Conservation (phyloP, 2,888 invertebrate genomes). For the Hypsopygia costalis region DNA sequence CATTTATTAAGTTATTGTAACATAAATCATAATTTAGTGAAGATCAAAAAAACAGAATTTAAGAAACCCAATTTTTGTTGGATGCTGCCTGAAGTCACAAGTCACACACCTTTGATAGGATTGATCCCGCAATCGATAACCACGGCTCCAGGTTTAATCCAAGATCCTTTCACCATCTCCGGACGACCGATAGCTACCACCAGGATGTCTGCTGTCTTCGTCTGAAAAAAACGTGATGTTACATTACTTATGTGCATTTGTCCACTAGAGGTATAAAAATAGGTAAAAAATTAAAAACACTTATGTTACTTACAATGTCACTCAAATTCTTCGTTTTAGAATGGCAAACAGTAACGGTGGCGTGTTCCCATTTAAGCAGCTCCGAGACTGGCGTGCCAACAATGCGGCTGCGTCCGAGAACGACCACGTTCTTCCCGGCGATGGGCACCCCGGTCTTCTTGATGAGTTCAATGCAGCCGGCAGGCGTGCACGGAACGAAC, state of each 20-base stretch:
- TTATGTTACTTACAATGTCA: conserved; percentile 83
- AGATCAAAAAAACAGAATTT: too few species aligned
- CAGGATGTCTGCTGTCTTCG: conserved; percentile 93
- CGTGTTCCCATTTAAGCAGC: conserved; percentile 97
- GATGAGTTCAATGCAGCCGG: conserved; percentile 96
- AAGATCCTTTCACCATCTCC: conserved; percentile 94
- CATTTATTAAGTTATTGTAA: too few species aligned
- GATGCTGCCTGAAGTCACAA: too few species aligned
- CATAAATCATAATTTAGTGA: too few species aligned
- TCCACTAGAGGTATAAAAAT: background rate
- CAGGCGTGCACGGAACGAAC: conserved; percentile 98
- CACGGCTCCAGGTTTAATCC: conserved; percentile 98
- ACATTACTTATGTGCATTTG: too few species aligned
- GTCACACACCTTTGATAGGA: conserved; percentile 86
- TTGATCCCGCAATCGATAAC: conserved; percentile 99
- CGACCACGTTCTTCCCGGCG: conserved; percentile 92
- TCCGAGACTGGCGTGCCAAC: conserved; percentile 98
- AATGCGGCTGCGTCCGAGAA: conserved; percentile 98
- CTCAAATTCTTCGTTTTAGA: conserved; percentile 93
- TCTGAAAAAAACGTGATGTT: conserved; percentile 71
- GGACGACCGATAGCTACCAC: conserved; percentile 97
- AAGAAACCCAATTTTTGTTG: too few species aligned
- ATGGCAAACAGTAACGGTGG: conserved; percentile 98
- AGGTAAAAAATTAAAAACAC: background rate
- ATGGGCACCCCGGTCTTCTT: conserved; percentile 89